These are phyloP conservation scores for Cosmia pyralina DNA, from an alignment of 2,888 invertebrate species.

Conservation along the genomic window DNA sequence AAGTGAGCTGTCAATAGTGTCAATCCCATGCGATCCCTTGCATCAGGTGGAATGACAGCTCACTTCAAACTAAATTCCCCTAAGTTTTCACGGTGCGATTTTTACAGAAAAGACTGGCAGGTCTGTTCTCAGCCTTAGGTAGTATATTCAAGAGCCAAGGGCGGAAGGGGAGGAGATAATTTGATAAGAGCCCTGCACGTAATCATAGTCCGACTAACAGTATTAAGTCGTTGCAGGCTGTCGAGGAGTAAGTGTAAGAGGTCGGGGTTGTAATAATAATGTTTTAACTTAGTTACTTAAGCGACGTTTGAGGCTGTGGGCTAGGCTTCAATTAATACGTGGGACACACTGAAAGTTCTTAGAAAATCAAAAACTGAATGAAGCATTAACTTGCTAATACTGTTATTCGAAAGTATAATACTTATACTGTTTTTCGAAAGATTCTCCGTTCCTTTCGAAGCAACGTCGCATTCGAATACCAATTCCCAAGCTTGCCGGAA, in stretches of 20 bases:
- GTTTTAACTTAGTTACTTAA: conserved; percentile 38
- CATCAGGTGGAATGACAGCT: background rate
- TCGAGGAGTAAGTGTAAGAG: conserved; percentile 42
- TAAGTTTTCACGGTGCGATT: background rate
- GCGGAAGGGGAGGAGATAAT: conserved; percentile 74
- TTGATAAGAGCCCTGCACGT: conserved; percentile 72
- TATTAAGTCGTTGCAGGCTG: conserved; percentile 54
- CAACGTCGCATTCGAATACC: too few species aligned
- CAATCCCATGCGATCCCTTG: background rate
- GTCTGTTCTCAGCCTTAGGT: conserved; percentile 31
- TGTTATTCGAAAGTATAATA: too few species aligned
- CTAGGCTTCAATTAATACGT: conserved; percentile 21
- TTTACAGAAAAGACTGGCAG: background rate
- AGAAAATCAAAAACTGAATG: too few species aligned
- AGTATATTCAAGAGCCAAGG: conserved; percentile 68
- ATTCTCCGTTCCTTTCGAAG: too few species aligned
- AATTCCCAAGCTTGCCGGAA: too few species aligned
- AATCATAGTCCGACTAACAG: conserved; percentile 65
- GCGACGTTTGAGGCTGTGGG: conserved; percentile 26
- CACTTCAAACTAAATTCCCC: background rate
- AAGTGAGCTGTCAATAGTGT: background rate
- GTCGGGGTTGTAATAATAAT: conserved; percentile 52
- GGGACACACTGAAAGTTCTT: too few species aligned
- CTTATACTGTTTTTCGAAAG: too few species aligned
- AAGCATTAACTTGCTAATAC: too few species aligned